Base-by-base conservation (phyloP, 2,113 vertebrate species). In the Pachyramphus minor region DNA sequence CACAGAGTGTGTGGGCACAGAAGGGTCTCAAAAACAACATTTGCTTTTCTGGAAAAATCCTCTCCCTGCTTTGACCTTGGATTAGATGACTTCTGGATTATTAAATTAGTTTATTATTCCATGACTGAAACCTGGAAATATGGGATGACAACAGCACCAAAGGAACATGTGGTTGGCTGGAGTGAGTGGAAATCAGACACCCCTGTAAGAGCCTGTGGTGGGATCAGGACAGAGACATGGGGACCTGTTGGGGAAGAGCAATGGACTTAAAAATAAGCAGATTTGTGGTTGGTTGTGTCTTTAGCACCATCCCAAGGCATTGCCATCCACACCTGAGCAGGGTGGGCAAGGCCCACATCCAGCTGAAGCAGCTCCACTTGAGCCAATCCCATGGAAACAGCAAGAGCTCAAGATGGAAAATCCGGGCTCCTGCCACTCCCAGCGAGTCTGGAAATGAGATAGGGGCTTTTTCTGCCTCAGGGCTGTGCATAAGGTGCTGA, bases 151-250 rank as follows among this genome's bases (percentile, higher is more conserved):
- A 8, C 30, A 8, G 9, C 24, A 59, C 16, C 45, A 60, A 47
- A 53, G 45, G 14, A 53, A 23, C n/a, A 14, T 17, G 18, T 0
- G 1, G 3, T 4, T 23, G 25, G 8, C 20, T 53, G n/a, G 33
- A 44, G 20, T 20, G 30, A 50, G 20, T 35, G 17, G 21, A 41
- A 53, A 45, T 58, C 8, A 9, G 19, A 23, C 19, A 17, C 7
- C 10, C 6, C 28, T 31, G 8, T 9, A 49, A 14, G 22, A 37
- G 5, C 20, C 23, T 24, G 31, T 50, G 35, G 42, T 37, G 50
- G 20, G 27, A 55, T 44, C 63, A 42, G 45, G 53, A 55, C n/a
- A 53, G 14, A 13, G 52, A 31, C n/a, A 31, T 14, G 15, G 22
- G 47, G 22, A 12, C 27, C 28, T 45, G 35, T 14, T 16, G 13